Base-by-base conservation (phyloP, 1,140 invertebrate genomes). In the Marisa cornuarietis region DNA sequence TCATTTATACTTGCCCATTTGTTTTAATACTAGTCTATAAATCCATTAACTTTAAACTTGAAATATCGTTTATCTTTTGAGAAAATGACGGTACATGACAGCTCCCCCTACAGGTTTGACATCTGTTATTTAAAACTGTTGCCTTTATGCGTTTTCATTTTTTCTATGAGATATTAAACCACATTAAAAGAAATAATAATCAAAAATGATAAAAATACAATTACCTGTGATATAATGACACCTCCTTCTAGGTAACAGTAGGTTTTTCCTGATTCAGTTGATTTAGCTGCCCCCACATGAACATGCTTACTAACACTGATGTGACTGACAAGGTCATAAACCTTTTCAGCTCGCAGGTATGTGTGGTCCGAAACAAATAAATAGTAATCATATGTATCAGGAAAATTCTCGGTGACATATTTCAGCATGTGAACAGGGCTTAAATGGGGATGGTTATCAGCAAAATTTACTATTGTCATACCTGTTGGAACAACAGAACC, bases 331-430 rank as follows among this genome's bases (percentile, higher is more conserved):
- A 96, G 89, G 26, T 94, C 91, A 76, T 93, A 91, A 22, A 97
- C 88, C 84, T 93, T 93, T 77, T 94, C 93, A 0, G 94, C 95
- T 89, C 96, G 95, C 24, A 98, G 91, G 88, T 95, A 97, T 13
- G 94, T 94, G 18, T 93, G 93, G 90, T 98, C 96, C 51, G 95
- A 94, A 6, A 95, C 93, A 51, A 99, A 92, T 87, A 96, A 95
- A 90, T 96, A 98, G 90, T 95, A 98, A 91, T 98, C 96, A 91
- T 95, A 98, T 81, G 95, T 95, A 76, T 97, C 94, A 16, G 95
- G 89, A 91, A 95, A 97, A 88, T 96, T 96, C 81, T 97, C 96
- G 24, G 94, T 94, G 11, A 98, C 94, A 86, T 98, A 98, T 88
- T 97, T 96, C 49, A 99, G 92, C 9, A 95, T 93, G 87, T 97